A percentile compares a stretch with the other conserved stretches of the same genome.
Conservation (phyloP, 2,113 vertebrate genomes). For the Sakesphorus luctuosus region DNA sequence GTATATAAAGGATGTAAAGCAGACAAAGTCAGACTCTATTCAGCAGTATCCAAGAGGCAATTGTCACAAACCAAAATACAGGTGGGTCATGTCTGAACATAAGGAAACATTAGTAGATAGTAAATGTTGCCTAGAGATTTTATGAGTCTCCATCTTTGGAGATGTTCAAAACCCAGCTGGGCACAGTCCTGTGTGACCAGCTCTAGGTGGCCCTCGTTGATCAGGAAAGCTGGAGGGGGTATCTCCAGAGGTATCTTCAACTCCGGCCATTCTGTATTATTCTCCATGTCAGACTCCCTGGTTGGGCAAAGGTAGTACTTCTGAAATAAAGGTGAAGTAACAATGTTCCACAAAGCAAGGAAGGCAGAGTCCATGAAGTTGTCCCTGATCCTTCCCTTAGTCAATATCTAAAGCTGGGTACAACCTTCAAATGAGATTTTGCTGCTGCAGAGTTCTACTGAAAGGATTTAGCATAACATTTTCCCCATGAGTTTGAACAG, state of each 20-base stretch:
- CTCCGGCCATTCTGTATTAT: background rate
- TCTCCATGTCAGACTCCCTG: background rate
- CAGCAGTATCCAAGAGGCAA: background rate
- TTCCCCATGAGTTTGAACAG: background rate
- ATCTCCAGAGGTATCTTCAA: background rate
- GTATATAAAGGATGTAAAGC: background rate
- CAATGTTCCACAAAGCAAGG: fast-evolving
- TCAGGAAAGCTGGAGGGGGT: background rate
- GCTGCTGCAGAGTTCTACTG: background rate
- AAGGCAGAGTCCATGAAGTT: background rate
- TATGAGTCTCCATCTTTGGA: background rate
- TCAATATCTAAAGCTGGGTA: background rate
- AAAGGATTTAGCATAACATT: background rate
- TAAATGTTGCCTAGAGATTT: background rate
- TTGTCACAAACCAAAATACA: background rate
- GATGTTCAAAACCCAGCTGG: background rate
- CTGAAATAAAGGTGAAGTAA: background rate
- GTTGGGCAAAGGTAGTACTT: background rate
- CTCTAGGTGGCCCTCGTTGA: background rate
- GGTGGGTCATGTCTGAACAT: background rate
- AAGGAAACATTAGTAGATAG: background rate
- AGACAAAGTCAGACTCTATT: background rate
- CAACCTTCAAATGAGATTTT: background rate
- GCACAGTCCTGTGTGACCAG: no score
- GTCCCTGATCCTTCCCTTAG: background rate